These are phyloP conservation scores for Paramisgurnus dabryanus DNA, from an alignment of 2,113 vertebrate species.

Conservation along the genomic window DNA sequence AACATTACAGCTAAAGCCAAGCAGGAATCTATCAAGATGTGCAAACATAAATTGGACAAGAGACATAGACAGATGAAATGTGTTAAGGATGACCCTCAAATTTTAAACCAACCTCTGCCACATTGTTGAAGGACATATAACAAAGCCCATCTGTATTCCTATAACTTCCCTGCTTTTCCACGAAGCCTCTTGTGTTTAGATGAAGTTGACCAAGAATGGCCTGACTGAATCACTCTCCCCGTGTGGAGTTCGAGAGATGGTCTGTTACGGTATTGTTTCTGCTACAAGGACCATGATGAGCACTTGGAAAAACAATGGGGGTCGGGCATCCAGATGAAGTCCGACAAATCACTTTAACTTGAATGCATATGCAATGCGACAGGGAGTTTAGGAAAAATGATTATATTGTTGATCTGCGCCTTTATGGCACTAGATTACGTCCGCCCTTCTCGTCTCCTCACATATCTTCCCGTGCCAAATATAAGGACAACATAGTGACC, in stretches of 20 bases:
- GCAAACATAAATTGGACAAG: constrained; percentile 48
- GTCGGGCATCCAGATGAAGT: constrained; percentile 12
- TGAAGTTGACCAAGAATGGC: constrained; percentile 24
- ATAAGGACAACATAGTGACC: constrained; percentile 57
- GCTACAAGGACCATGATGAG: neutral
- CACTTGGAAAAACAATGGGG: neutral
- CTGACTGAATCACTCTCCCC: constrained; percentile 53
- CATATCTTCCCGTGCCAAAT: constrained; percentile 30
- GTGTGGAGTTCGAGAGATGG: neutral
- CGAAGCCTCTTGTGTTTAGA: constrained; percentile 62
- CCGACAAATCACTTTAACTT: neutral
- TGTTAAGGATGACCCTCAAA: constrained; percentile 49
- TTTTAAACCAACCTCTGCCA: constrained; percentile 33
- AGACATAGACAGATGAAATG: constrained; percentile 49
- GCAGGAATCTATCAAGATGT: constrained; percentile 58
- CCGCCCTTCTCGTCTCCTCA: constrained; percentile 22
- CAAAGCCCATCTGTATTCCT: constrained; percentile 48
- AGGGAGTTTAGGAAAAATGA: constrained; percentile 34
- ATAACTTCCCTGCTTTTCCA: constrained; percentile 56
- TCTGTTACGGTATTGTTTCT: constrained; percentile 49
- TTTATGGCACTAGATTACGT: constrained; percentile 45
- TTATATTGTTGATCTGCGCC: constrained; percentile 37
- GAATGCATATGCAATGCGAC: constrained; percentile 36
- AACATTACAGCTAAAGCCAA: constrained; percentile 61
- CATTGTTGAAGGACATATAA: constrained; percentile 29